Conservation (phyloP, 2,113 vertebrate species). For the Pomatorhinus ruficollis region DNA sequence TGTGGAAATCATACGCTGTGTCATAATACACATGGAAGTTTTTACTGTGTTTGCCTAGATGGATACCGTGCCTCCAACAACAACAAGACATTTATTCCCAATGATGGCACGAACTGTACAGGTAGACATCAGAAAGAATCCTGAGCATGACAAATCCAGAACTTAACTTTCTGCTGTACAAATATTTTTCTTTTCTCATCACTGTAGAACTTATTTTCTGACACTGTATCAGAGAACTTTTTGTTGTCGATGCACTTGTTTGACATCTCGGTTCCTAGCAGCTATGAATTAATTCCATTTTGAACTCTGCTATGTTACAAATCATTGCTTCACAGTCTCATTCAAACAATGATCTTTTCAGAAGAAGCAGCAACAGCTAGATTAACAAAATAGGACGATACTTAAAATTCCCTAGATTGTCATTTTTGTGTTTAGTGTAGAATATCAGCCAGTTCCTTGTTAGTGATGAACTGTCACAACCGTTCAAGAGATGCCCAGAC, state of each 20-base stretch:
- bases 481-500: not conserved
- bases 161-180: not conserved
- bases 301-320: not conserved
- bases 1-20: slow-evolving; percentile 89
- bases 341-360: not conserved
- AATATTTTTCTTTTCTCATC: not conserved
- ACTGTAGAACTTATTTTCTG: not conserved
- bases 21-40: slow-evolving; percentile 91
- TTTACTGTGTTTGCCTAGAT: slow-evolving; percentile 86
- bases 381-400: not conserved
- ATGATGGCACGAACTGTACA: slow-evolving; percentile 91
- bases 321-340: not conserved
- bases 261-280: not conserved
- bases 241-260: not conserved
- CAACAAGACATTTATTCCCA: slow-evolving; percentile 88
- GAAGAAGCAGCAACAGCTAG: not conserved
- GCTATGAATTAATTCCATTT: not conserved
- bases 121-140: slow-evolving; percentile 67
- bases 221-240: not conserved
- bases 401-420: not conserved
- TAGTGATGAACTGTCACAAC: not conserved
- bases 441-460: not conserved
- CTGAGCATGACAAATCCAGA: not conserved
- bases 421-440: not conserved
- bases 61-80: slow-evolving; percentile 91